These are phyloP conservation scores for Schlechtendalia chinensis DNA, from an alignment of 1,140 invertebrate species.

Conservation along the genomic window DNA sequence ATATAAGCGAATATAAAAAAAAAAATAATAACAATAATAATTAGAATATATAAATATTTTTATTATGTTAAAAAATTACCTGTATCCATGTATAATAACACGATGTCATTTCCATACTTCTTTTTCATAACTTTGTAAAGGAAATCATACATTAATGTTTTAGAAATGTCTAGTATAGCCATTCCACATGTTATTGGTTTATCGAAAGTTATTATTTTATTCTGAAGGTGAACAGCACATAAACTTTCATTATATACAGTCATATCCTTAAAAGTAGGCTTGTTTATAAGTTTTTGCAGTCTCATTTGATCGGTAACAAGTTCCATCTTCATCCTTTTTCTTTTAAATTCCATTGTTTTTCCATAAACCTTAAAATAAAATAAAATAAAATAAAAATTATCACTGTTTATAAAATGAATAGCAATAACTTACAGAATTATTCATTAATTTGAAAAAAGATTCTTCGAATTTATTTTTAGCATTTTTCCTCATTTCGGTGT, in stretches of 20 bases:
- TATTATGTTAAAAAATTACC: no score
- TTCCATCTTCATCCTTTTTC: background rate
- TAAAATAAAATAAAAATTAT: background rate
- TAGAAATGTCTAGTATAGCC: background rate
- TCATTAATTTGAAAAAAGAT: background rate
- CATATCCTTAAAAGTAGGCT: background rate
- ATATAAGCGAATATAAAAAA: slow-evolving; percentile 53
- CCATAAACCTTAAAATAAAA: background rate
- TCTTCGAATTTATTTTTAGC: background rate
- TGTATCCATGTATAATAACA: no score
- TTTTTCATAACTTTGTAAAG: background rate
- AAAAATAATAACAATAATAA: no score
- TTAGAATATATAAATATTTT: no score
- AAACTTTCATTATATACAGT: no score
- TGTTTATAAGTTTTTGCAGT: background rate
- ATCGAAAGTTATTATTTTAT: background rate
- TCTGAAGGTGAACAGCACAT: background rate
- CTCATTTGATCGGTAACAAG: background rate
- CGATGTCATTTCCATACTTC: background rate
- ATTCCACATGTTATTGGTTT: background rate
- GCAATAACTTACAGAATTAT: background rate
- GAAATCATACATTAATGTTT: no score
- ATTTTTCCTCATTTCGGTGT: background rate
- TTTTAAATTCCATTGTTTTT: background rate
- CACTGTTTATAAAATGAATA: background rate